A percentile compares a stretch with the other conserved stretches of the same genome.
phyloP scores from a whole-genome alignment of 1,140 invertebrate species.

The Plutomurus gul region DNA sequence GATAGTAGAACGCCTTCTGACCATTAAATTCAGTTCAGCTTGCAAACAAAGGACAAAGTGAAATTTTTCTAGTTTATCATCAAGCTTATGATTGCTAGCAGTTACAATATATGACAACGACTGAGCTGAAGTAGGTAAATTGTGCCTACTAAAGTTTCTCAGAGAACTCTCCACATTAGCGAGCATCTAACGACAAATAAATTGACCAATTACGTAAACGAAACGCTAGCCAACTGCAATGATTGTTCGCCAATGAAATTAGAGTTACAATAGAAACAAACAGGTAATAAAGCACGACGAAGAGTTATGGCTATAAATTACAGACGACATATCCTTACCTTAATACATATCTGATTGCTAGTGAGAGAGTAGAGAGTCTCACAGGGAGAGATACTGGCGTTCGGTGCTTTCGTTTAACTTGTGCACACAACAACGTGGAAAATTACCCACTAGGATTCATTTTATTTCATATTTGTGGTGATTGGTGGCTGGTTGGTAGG shows the following conservation, averaged over 20 bases:
- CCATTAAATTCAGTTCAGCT: constrained; percentile 23
- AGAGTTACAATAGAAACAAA: constrained; percentile 24
- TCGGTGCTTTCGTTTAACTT: too few species aligned
- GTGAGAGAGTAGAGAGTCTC: too few species aligned
- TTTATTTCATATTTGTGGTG: constrained; percentile 23
- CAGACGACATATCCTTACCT: neutral
- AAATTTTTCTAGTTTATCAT: too few species aligned
- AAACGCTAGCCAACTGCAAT: constrained; percentile 11
- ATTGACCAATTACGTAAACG: constrained; percentile 16
- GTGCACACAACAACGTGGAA: too few species aligned
- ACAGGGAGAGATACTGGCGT: too few species aligned
- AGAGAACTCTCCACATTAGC: constrained; percentile 1
- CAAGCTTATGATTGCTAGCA: too few species aligned
- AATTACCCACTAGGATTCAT: neutral
- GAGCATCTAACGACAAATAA: constrained; percentile 24
- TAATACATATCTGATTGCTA: too few species aligned
- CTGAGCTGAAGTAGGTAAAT: neutral
- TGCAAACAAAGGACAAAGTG: neutral
- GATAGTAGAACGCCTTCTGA: neutral
- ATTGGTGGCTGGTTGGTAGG: constrained; percentile 1
- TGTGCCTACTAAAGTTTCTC: neutral
- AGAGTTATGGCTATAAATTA: constrained; percentile 19
- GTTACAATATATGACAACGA: too few species aligned
- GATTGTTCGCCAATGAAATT: constrained; percentile 27
- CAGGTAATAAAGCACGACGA: constrained; percentile 7